Base-by-base conservation (phyloP, 1,140 invertebrate species). In the Drosophila dunni region DNA sequence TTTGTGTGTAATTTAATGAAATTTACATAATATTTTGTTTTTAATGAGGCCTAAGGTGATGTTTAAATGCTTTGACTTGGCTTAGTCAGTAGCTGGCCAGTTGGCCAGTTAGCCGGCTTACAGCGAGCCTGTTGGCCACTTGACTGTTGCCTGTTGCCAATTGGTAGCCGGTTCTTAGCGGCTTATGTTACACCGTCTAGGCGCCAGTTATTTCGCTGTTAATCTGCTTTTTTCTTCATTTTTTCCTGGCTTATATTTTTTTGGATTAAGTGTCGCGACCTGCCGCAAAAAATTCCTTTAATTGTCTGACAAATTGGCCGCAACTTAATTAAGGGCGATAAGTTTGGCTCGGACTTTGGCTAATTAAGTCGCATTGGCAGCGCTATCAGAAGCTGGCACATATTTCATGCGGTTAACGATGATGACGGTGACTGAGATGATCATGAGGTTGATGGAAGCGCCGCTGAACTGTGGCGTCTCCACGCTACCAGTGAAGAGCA, bases 21-120 rank as follows among this genome's bases (percentile, higher is more conserved):
- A 89, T 89, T 89, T 89, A 89, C 84, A 89, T 89, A 89, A 89
- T 89, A 89, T 89, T 89, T 89, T 89, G 84, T 89, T 89, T 89
- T 89, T 89, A 89, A 89, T 89, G 84, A 89, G 84, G 84, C 84
- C 84, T 89, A 89, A 89, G 84, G 84, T 89, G 84, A 89, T 89
- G 84, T 89, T 89, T 89, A 89, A 89, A 89, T 89, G 84, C 84
- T 89, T 84, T 89, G 84, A 89, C 84, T 89, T 75, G 84, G 84
- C 84, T 82, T 79, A 78, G 69, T 78, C 74, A 78, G 72, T 76
- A 71, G 81, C 58, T 75, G 40, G 61, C 56, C 56, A 34, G 56
- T 36, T 42, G 13, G 57, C 53, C 56, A 11, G 33, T 10, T 48
- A n/a, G 40, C 40, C 58, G 53, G 36, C 48, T 57, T 29, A 62